Evolutionary conservation across 2,888 invertebrate species (phyloP), one percentile per base, ranked within the genome.

Genomic region (Pterobdella sp.): DNA sequence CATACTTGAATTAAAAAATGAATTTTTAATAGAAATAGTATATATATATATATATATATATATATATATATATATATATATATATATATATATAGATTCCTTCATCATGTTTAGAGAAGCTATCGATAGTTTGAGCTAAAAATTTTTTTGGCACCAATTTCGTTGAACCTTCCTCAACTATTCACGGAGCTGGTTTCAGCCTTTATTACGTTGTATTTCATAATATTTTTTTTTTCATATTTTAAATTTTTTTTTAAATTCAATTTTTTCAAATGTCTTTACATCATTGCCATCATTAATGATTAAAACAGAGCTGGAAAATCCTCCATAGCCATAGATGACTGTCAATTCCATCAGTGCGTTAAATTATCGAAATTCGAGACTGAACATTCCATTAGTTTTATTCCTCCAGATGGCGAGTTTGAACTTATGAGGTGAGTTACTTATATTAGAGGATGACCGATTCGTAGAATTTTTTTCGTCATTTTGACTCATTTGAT

Each of bases 341-440:
- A 98, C 86, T 98, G 98, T 81, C 98, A 99, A 86, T 99, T 99
- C 86, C 98, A 99, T 85, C 98, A 99, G 85, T 99, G 98, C 83
- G 98, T 99, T 69, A 98, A 98, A 84, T 88, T 99, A 74, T 95
- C 94, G 84, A 98, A 98, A 88, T 99, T 99, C 84, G 98, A 99
- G 87, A 97, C 97, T 0, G 98, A 99, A 85, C 98, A 98, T 87
- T 95, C 96, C 82, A 99, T 99, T 83, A 95, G 95, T 79, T 99
- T 99, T 87, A 98, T 99, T 82, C 98, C 98, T 75, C 98, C 98
- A 0, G 98, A 99, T 84, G 98, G 98, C 67, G 98, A 99, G 87
- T 99, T 96, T 82, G 98, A 99, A 85, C 88, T 99, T 42, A 99
- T 99, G 98, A 91, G 94, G 90, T 92, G 79, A 76, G 31, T 72